Conservation (phyloP, 2,797 vertebrate genomes). For the Microctenopoma stevenorrisi region DNA sequence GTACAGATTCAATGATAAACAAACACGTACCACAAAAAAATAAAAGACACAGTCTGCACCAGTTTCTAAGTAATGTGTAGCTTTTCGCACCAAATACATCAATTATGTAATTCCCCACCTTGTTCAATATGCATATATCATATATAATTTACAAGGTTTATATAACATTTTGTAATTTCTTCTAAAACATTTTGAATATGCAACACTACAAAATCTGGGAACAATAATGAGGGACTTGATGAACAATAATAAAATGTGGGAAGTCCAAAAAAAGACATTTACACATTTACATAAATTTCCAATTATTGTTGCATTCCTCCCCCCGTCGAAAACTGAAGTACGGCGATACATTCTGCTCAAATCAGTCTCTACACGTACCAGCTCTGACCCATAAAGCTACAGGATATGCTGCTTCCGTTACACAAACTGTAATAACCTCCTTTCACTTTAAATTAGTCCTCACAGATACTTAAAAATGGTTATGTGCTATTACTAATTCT, state of each 20-base stretch:
- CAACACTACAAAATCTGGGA: slow-evolving; percentile 1
- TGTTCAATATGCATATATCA: too few species aligned
- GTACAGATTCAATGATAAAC: neutral
- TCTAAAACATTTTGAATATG: neutral
- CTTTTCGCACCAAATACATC: neutral
- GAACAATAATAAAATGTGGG: slow-evolving; percentile 27
- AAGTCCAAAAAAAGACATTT: slow-evolving; percentile 23
- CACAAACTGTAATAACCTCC: slow-evolving; percentile 26
- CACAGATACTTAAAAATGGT: slow-evolving; percentile 15
- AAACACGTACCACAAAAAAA: neutral
- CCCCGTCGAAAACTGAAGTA: slow-evolving; percentile 38
- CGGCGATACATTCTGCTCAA: slow-evolving; percentile 44
- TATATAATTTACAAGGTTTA: neutral
- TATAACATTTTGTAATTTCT: neutral
- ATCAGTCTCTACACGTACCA: slow-evolving; percentile 58
- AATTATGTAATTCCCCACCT: neutral
- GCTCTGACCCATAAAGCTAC: slow-evolving; percentile 52
- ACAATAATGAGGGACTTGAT: slow-evolving; percentile 12
- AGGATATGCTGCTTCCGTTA: slow-evolving; percentile 49
- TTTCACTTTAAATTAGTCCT: slow-evolving; percentile 54
- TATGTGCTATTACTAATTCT: slow-evolving; percentile 33
- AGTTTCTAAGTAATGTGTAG: neutral
- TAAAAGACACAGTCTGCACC: neutral
- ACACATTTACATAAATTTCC: slow-evolving; percentile 26
- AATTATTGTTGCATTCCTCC: slow-evolving; percentile 45